Evolutionary conservation across 2,113 vertebrate genomes (phyloP), one percentile per base, ranked within the genome.

Genomic region (Oxygymnocypris stewartii): DNA sequence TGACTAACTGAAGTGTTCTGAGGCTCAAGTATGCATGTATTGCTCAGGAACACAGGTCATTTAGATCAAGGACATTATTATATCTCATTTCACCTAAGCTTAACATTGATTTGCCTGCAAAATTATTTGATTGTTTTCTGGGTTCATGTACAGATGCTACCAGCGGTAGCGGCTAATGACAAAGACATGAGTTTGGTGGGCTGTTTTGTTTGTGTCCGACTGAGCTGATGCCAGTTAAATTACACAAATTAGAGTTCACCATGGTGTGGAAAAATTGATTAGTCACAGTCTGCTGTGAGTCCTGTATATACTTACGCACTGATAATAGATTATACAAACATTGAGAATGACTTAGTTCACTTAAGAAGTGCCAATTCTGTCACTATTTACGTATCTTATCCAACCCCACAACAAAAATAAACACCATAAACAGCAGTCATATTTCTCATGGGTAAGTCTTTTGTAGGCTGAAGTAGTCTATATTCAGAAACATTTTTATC

Each of bases 231-330:
- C 28, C 59, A 67, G 76, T 40, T 79, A 69, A 90, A 87, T 91
- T 87, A 83, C 88, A 88, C 87, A 92, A 85, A 90, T 90, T 90
- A 92, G 86, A 84, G 82, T 61, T 89, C 88, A 35, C 89, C 89
- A 89, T 90, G 82, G 77, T 7, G n/a, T 82, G 82, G 83, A 89
- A 87, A 89, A 37, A 51, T 57, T 51, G 84, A 89, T 69, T 75
- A 79, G 61, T 57, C 71, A 79, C 79, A 87, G 57, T 61, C 67
- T 57, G 42, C 73, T 82, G 25, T 51, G 63, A 40, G 67, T 18
- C 67, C 51, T 11, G 14, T 12, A 8, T 12, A 67, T 23, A 71
- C 63, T 31, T 23, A 61, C 6, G 16, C 54, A 76, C 69, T 49
- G 20, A 35, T 18, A 31, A 47, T 20, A 54, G 6, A n/a, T 31